Evolutionary conservation across 2,888 invertebrate species (phyloP).

Genomic region (Strigamia crassipes): DNA sequence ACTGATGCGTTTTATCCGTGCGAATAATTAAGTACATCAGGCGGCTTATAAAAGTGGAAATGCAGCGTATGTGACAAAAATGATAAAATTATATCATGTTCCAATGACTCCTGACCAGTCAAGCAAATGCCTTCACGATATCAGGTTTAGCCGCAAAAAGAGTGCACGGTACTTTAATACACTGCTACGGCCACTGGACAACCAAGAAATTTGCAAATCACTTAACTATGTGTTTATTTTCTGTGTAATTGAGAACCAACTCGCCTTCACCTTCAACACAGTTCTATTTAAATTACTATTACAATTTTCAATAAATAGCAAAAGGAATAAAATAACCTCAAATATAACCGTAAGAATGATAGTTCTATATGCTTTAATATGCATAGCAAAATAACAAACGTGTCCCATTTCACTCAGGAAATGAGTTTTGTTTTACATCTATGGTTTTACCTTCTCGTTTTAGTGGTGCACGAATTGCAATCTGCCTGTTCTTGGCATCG

Average conservation of each 20-base stretch:
- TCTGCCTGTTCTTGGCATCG: background rate
- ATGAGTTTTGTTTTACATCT: background rate
- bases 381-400: background rate
- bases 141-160: background rate
- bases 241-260: too few relatives aligned
- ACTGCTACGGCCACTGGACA: too few relatives aligned
- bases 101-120: background rate
- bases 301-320: too few relatives aligned
- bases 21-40: constrained; percentile 24
- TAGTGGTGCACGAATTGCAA: background rate
- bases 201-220: too few relatives aligned
- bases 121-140: background rate
- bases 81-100: constrained; percentile 11
- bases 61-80: background rate
- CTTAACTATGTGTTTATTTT: too few relatives aligned
- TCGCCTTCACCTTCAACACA: too few relatives aligned
- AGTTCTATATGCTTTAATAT: background rate
- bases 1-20: constrained; percentile 31
- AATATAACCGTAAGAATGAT: background rate
- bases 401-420: background rate
- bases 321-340: too few relatives aligned
- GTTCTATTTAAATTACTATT: too few relatives aligned
- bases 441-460: background rate
- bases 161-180: too few relatives aligned
- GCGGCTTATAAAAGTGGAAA: background rate